Base-by-base conservation (phyloP, 2,113 vertebrate genomes). In the Sinocyclocheilus rhinocerous region DNA sequence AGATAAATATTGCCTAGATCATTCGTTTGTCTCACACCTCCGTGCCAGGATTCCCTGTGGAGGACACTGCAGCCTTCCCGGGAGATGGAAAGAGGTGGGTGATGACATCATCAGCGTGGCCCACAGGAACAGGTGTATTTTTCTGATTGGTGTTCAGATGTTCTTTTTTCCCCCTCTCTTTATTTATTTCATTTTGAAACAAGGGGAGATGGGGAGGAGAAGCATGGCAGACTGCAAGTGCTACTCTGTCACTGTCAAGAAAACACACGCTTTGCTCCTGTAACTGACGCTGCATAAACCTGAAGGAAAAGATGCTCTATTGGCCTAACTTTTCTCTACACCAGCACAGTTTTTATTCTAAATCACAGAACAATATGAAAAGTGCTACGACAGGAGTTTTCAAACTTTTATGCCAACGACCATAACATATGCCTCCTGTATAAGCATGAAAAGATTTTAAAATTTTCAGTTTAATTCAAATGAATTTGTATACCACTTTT, bases 181-280 rank as follows among this genome's bases (percentile, higher is more conserved):
- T 78, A 61, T 83, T 73, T 72, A 73, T 82, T 61, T 45, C 0
- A 33, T 85, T 73, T 84, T 6, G 6, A 24, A 42, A 72, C 16
- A 36, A 59, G 67, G 36, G 55, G n/a, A 61, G 33, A 73, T 63
- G 39, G 75, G 69, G 81, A 84, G 77, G 81, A 76, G 70, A 84
- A 59, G 86, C 61, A 65, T 76, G 52, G 76, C 84, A 72, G 39
- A 82, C 55, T 11, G 50, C 76, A 29, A 57, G 45, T 15, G 45
- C 72, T 85, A 88, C 89, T 90, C 87, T 88, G 85, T 90, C 89
- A 90, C 22, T 90, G 89, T 88, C 89, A 85, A 73, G 78, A 63
- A 82, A 76, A 79, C 59, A 83, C 73, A 67, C 81, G n/a, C 87
- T 75, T 81, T 65, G 84, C 88, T 86, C 67, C 76, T 10, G 59